phyloP scores from a whole-genome alignment of 2,888 invertebrate species.

The Emmelina monodactyla region DNA sequence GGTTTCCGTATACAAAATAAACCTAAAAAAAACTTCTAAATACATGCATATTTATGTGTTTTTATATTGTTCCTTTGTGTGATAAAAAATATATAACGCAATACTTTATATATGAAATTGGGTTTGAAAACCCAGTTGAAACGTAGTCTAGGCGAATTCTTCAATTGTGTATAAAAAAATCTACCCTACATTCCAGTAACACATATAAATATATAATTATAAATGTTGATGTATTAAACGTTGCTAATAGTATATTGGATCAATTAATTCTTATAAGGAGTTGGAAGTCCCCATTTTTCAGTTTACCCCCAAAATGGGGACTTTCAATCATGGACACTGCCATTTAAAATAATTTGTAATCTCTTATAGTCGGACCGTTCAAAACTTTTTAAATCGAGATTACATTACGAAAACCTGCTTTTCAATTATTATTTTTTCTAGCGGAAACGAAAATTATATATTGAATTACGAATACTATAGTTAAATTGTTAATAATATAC shows the following conservation, averaged over 20 bases:
- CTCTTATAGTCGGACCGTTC: neutral
- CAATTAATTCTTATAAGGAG: conserved; percentile 58
- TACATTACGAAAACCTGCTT: too few species aligned
- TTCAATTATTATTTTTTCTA: too few species aligned
- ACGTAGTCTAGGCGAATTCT: neutral
- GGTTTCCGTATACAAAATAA: too few species aligned
- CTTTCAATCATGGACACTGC: conserved; percentile 39
- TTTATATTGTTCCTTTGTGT: too few species aligned
- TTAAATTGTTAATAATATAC: too few species aligned
- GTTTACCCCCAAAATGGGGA: conserved; percentile 32
- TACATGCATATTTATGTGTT: too few species aligned
- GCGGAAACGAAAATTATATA: too few species aligned
- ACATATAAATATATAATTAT: conserved; percentile 19
- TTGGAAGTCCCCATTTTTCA: conserved; percentile 26
- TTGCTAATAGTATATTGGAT: conserved; percentile 29
- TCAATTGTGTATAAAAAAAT: neutral
- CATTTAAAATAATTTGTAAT: conserved; percentile 24
- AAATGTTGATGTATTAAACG: conserved; percentile 29
- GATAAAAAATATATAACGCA: neutral
- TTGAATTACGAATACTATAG: too few species aligned
- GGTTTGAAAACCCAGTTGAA: too few species aligned
- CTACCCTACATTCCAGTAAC: conserved; percentile 5
- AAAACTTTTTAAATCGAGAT: too few species aligned
- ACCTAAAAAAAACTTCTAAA: too few species aligned
- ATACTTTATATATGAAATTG: too few species aligned